These are phyloP conservation scores for Pollachius pollachius DNA, from an alignment of 2,113 vertebrate genomes.

Conservation along the genomic window DNA sequence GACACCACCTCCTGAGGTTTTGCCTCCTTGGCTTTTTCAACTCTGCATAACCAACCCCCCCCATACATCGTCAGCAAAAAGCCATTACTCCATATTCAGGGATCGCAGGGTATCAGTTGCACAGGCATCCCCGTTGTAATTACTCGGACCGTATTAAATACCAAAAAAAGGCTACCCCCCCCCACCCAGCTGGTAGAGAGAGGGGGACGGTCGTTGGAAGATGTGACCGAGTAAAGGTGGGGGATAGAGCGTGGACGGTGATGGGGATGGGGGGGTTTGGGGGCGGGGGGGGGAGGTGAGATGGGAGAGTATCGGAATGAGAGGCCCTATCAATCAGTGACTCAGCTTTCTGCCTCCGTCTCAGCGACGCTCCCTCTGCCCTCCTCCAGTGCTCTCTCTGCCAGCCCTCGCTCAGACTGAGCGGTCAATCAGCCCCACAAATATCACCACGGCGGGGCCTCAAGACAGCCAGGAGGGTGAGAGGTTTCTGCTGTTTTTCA, in stretches of 20 bases:
- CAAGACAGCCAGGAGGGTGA: conserved; percentile 11
- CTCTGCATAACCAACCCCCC: background rate
- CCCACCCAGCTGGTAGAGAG: conserved; percentile 46
- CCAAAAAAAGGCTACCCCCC: conserved; percentile 36
- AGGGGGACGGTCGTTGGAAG: conserved; percentile 1
- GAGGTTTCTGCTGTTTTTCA: background rate
- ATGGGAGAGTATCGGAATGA: conserved; percentile 28
- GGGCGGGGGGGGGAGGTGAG: background rate
- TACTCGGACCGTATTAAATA: conserved; percentile 51
- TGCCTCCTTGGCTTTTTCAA: no score
- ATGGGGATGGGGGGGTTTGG: conserved; percentile 20
- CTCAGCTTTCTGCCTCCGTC: conserved; percentile 48
- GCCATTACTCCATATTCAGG: conserved; percentile 36
- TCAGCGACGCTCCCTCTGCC: conserved; percentile 29
- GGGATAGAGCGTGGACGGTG: background rate
- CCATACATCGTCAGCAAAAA: conserved; percentile 19
- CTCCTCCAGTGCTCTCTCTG: conserved; percentile 22
- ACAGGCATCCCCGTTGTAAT: conserved; percentile 51
- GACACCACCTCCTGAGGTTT: background rate
- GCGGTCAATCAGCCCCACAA: conserved; percentile 50
- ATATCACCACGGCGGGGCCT: conserved; percentile 26
- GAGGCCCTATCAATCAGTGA: conserved; percentile 60
- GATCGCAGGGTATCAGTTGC: conserved; percentile 22
- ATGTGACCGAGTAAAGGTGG: no score
- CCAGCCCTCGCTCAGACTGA: conserved; percentile 40